Base-by-base conservation (phyloP, 1,140 invertebrate species). In the Tetramorium parvispinum region DNA sequence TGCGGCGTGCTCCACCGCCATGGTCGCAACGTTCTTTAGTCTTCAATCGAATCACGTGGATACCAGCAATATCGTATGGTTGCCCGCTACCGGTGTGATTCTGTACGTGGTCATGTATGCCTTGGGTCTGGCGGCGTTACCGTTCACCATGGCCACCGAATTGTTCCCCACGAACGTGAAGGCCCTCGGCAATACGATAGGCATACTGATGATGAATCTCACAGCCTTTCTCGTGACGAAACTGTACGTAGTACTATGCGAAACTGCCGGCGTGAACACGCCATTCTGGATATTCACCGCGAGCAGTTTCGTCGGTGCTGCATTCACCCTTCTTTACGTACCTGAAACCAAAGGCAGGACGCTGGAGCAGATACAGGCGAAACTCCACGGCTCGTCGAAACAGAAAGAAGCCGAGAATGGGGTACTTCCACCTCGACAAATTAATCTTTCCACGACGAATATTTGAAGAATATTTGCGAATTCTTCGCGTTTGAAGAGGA, bases 341-440 rank as follows among this genome's bases (percentile, higher is more conserved):
- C 97, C 97, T 1, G 97, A 98, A 94, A 98, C 97, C 0, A 98
- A 97, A 93, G 97, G 97, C 16, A 97, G 97, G 92, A 97, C 97
- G 5, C 96, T 98, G 59, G 96, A 97, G 91, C 95, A 97, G 91
- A 96, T 97, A 85, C 95, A 95, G 71, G 75, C 88, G 2, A 89
- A 92, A 24, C 66, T 95, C 18, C 91, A 90, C 10, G 85, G 13
- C 3, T 21, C 11, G 16, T 37, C 65, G 5, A 68, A 81, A 16
- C 4, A 79, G 13, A 18, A 3, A 40, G 8, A 27, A 18, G 6
- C 8, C 1, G 13, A 70, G 3, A 55, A 43, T 18, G 18, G 13
- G 11, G 7, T 32, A 18, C 0, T 5, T 49, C 13, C 40, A 21
- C 1, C 16, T 49, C 13, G 24, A 21, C 3, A 1, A 16, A 0